Conservation (phyloP, 1,140 invertebrate species). For the Brachionus sp. region DNA sequence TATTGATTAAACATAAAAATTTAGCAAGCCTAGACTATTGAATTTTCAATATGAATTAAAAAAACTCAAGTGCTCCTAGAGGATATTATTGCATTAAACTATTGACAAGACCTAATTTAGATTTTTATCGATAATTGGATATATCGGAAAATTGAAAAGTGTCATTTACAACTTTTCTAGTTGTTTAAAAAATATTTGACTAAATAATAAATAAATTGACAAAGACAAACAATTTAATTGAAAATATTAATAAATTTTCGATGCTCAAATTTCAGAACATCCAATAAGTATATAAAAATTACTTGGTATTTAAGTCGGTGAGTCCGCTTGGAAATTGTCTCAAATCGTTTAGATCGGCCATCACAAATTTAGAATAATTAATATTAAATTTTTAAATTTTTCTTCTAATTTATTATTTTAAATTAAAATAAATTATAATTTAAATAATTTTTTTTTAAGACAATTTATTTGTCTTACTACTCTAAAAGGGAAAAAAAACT, state of each 20-base stretch:
- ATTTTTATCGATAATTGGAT: not conserved
- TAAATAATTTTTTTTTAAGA: not conserved
- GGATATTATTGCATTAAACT: too few species aligned
- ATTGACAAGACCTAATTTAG: not conserved
- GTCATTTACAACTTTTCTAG: not conserved
- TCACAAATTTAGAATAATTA: not conserved
- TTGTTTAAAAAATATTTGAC: not conserved
- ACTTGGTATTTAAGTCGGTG: not conserved
- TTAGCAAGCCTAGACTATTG: too few species aligned
- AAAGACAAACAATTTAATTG: not conserved
- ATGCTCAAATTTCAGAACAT: not conserved
- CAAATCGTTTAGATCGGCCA: conserved; percentile 25
- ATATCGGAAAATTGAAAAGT: not conserved
- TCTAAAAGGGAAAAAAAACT: not conserved
- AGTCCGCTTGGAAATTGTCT: conserved; percentile 5
- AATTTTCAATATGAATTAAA: too few species aligned
- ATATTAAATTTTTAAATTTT: not conserved
- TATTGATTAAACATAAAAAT: too few species aligned
- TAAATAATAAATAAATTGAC: not conserved
- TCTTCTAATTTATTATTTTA: not conserved
- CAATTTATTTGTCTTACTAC: not conserved
- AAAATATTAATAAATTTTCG: not conserved
- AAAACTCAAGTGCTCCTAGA: too few species aligned
- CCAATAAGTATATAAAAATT: not conserved
- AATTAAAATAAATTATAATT: not conserved